Evolutionary conservation across 1,140 invertebrate species (phyloP).

Genomic region (Ceratina calcarata): DNA sequence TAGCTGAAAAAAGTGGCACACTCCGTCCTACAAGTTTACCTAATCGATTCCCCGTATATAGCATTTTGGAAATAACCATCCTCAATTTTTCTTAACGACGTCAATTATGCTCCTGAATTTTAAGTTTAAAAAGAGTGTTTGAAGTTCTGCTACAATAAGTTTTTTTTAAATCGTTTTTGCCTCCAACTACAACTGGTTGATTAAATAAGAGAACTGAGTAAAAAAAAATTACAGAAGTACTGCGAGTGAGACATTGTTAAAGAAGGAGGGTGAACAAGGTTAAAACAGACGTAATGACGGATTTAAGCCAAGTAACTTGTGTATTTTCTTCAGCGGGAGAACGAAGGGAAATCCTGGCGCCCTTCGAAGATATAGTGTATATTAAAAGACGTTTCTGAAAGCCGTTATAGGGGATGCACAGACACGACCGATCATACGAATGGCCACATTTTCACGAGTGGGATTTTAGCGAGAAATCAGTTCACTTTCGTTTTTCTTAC

Average conservation of each 20-base stretch:
- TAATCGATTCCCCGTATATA: slow-evolving; percentile 14
- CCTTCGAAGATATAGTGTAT: slow-evolving; percentile 79
- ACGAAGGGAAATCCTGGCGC: slow-evolving; percentile 65
- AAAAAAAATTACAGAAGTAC: neutral
- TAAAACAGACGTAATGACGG: slow-evolving; percentile 53
- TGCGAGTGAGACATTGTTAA: neutral
- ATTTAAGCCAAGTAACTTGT: slow-evolving; percentile 61
- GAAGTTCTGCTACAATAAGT: no score
- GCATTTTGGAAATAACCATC: neutral
- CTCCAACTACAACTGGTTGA: no score
- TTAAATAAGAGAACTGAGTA: neutral
- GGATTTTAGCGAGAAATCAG: slow-evolving; percentile 68
- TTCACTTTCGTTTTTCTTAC: slow-evolving; percentile 52
- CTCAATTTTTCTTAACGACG: neutral
- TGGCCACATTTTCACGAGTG: slow-evolving; percentile 77
- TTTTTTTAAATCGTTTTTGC: no score
- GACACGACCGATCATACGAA: slow-evolving; percentile 79
- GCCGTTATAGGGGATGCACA: slow-evolving; percentile 65
- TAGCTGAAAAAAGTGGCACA: neutral
- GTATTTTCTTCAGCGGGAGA: slow-evolving; percentile 29
- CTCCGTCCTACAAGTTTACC: neutral
- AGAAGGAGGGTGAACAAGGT: slow-evolving; percentile 9
- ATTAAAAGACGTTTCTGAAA: slow-evolving; percentile 79
- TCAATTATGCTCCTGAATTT: neutral
- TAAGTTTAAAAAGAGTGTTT: neutral